A percentile compares a stretch with the other conserved stretches of the same genome.
These are phyloP conservation scores for Vidua chalybeata DNA, from an alignment of 2,113 vertebrate genomes.

Conservation along the genomic window DNA sequence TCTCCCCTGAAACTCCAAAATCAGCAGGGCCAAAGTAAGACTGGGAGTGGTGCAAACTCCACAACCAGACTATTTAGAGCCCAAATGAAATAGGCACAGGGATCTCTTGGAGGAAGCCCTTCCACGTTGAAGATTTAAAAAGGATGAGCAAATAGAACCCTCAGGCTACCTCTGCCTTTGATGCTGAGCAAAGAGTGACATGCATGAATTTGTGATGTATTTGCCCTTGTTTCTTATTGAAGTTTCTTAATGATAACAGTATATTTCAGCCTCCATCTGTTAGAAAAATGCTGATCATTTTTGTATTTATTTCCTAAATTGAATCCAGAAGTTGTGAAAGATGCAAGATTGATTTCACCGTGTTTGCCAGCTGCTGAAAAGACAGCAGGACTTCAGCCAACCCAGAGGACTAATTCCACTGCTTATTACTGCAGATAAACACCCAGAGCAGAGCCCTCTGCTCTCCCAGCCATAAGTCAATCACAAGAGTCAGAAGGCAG, in stretches of 20 bases:
- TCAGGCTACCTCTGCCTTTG: background rate
- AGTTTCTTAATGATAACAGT: background rate
- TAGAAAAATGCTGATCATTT: background rate
- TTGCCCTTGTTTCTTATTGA: background rate
- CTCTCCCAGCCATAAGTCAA: background rate
- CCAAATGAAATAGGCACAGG: background rate
- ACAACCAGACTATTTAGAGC: background rate
- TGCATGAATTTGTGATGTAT: background rate
- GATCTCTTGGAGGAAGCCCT: background rate
- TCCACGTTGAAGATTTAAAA: background rate
- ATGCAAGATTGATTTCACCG: background rate
- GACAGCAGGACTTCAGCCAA: background rate
- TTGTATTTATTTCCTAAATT: background rate
- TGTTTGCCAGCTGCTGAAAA: constrained; percentile 23
- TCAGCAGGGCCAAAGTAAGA: background rate
- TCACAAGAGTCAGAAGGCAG: background rate
- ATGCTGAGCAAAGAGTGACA: background rate
- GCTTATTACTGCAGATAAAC: background rate
- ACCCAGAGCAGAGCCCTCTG: background rate
- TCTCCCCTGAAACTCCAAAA: background rate
- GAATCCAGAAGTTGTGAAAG: background rate
- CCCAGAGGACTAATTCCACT: background rate
- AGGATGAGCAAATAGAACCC: background rate
- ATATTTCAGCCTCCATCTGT: background rate
- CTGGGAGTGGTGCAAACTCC: accelerated